phyloP scores from a whole-genome alignment of 2,797 vertebrate species.

The Cebuella pygmaea region DNA sequence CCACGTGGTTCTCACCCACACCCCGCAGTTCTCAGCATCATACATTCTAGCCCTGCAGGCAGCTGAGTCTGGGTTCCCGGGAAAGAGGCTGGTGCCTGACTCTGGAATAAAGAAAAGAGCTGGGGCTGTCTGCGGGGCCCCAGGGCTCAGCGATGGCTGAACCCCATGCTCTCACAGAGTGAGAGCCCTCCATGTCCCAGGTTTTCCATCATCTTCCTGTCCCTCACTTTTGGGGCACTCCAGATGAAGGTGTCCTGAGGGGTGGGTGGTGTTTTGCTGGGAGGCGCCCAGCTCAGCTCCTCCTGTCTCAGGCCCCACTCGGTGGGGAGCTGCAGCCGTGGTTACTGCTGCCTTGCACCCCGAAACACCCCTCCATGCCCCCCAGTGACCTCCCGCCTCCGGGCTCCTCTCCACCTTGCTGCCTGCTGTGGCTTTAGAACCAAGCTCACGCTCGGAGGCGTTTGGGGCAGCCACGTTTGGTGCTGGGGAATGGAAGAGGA shows the following conservation, averaged over 20 bases:
- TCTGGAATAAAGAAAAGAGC: not conserved
- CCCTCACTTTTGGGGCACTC: not conserved
- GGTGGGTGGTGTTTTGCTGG: not conserved
- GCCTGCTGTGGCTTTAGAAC: not conserved
- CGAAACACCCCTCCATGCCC: not conserved
- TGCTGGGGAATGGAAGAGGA: not conserved
- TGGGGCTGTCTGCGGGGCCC: not conserved
- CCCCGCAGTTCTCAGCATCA: not conserved
- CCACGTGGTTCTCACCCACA: not conserved
- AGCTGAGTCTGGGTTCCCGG: not conserved
- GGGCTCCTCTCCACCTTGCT: not conserved
- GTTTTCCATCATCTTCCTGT: not conserved
- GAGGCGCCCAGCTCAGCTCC: not conserved
- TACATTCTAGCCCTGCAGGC: not conserved
- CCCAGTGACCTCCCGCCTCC: not conserved
- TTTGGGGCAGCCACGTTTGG: not conserved
- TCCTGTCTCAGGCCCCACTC: not conserved
- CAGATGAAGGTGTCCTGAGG: not conserved
- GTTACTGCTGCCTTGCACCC: not conserved
- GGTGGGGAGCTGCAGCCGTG: not conserved
- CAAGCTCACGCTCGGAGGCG: not conserved
- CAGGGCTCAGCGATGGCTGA: not conserved
- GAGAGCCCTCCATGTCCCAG: not conserved
- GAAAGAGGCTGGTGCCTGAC: not conserved
- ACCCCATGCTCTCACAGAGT: no score